Conservation (phyloP, 2,797 vertebrate genomes). For the Scleropages formosus region DNA sequence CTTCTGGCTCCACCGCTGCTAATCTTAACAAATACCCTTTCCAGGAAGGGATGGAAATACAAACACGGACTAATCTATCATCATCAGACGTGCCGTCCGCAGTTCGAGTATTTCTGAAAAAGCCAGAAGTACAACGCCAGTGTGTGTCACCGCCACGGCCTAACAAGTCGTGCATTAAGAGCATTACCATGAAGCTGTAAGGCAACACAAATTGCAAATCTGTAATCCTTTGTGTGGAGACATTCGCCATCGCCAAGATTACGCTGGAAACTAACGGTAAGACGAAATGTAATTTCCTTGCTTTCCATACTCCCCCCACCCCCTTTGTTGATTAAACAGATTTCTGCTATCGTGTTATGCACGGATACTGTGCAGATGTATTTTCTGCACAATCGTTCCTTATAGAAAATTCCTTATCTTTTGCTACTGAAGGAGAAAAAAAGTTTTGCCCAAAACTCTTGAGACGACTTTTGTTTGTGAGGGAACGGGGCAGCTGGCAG, state of each 20-base stretch:
- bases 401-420: constrained; percentile 56
- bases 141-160: not conserved
- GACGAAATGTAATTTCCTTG: constrained; percentile 52
- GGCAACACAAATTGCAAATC: constrained; percentile 21
- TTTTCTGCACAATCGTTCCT: constrained; percentile 35
- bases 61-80: constrained; percentile 9
- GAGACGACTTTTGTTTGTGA: too few relatives aligned
- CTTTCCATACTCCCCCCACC: constrained; percentile 29
- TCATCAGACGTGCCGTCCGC: not conserved
- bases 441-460: constrained; percentile 52
- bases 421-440: constrained; percentile 64
- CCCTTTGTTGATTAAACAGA: constrained; percentile 49
- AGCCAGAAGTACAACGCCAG: constrained; percentile 4
- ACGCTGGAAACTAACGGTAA: constrained; percentile 32
- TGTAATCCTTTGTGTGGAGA: constrained; percentile 18
- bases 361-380: constrained; percentile 37
- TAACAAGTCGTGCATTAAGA: constrained; percentile 1
- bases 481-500: too few relatives aligned
- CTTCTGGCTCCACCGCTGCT: not conserved
- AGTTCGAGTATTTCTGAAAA: constrained; percentile 1
- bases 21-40: constrained; percentile 18
- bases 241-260: constrained; percentile 16
- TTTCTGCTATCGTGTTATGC: constrained; percentile 49
- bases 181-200: not conserved
- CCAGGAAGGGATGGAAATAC: constrained; percentile 3